Conservation (phyloP, 1,140 invertebrate species). For the Meloidogyne hapla region DNA sequence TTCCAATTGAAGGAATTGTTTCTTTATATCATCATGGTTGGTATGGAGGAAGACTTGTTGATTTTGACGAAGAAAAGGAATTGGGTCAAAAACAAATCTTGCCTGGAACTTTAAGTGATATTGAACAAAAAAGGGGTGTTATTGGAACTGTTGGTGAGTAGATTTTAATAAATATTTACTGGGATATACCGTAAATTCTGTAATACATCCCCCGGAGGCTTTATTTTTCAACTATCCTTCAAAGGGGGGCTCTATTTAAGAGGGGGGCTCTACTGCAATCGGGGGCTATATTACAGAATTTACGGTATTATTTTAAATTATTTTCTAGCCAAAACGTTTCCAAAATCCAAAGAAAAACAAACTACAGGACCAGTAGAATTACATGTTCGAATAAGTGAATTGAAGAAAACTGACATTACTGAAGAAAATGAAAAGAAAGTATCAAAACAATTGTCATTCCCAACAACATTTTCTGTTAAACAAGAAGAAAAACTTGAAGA, state of each 20-base stretch:
- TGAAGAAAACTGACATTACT: neutral
- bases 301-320: no score
- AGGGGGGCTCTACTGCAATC: no score
- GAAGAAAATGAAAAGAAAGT: neutral
- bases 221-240: no score
- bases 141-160: neutral
- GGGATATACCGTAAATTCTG: no score
- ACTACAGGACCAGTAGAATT: slow-evolving; percentile 4
- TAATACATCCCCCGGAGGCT: no score
- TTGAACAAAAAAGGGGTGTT: neutral
- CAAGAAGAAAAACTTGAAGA: neutral
- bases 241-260: no score
- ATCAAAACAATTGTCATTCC: neutral
- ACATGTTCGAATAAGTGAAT: slow-evolving; percentile 22
- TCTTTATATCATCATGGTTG: slow-evolving; percentile 17
- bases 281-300: no score
- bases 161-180: no score
- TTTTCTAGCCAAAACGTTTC: no score
- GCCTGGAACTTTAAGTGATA: neutral
- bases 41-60: neutral
- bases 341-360: neutral
- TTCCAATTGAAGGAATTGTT: slow-evolving; percentile 1
- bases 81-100: neutral
- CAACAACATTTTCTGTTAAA: neutral
- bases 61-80: slow-evolving; percentile 7